Base-by-base conservation (phyloP, 1,140 invertebrate species). In the Epicauta chinensis region DNA sequence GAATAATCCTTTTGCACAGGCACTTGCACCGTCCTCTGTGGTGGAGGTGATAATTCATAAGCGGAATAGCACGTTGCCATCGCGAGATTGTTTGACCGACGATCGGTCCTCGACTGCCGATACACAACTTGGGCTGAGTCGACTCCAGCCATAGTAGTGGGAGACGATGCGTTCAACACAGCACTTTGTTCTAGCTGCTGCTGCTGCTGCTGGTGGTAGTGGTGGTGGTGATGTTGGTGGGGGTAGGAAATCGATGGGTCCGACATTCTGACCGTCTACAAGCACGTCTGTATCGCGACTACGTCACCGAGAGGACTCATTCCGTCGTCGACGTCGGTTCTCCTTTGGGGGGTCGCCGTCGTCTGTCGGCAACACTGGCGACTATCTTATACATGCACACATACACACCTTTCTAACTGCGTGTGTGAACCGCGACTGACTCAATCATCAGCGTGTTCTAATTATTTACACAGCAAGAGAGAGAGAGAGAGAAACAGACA, bases 1-100 rank as follows among this genome's bases (percentile, higher is more conserved):
- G 80, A 83, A 72, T 86, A 89, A 71, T 89, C 86, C 72, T 84
- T 84, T 63, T 76, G 73, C 42, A 74, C 70, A 61, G 61, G 61
- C 56, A 61, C 59, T 56, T 56, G 59, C 47, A 61, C 58, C 53
- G 58, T 61, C 51, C 63, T 60, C 55, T 60, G 62, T 23, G 13
- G 23, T 35, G 61, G 61, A 37, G 61, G 55, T 17, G 52, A 36
- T 34, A 65, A 50, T 51, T 69, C 69, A 62, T 71, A 71, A 31
- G 65, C 53, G n/a, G 60, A 34, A 49, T 71, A 71, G 47, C 69
- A 71, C 59, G 69, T 66, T 23, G 65, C 64, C 65, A 68, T 69
- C 13, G 52, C 56, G 47, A 49, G 62, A 34, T 11, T 34, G 10
- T 11, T 34, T 46, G 59, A 59, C 56, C 61, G 55, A 47, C 38